A percentile compares a stretch with the other conserved stretches of the same genome.
phyloP scores from a whole-genome alignment of 2,888 invertebrate species.

The Aphodius sticticus region DNA sequence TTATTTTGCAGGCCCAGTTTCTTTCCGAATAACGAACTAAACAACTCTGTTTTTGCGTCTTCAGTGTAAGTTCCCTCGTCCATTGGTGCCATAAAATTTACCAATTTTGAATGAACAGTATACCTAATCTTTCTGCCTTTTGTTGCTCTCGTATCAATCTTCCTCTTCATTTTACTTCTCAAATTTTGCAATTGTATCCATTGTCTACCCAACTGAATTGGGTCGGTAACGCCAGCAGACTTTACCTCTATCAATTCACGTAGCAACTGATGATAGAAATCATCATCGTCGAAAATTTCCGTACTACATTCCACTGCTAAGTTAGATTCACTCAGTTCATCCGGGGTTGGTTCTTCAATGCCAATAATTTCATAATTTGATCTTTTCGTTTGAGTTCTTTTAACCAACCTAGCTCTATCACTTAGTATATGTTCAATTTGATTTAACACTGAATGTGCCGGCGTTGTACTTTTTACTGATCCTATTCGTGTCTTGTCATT shows the following conservation, averaged over 20 bases:
- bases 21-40: constrained; percentile 81
- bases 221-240: constrained; percentile 83
- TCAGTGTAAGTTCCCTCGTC: constrained; percentile 78
- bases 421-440: constrained; percentile 87
- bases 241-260: constrained; percentile 93
- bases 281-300: constrained; percentile 96
- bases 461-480: constrained; percentile 66
- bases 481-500: constrained; percentile 87
- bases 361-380: constrained; percentile 77
- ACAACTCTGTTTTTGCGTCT: constrained; percentile 81
- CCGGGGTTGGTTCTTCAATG: constrained; percentile 52
- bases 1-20: constrained; percentile 34
- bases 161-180: constrained; percentile 90
- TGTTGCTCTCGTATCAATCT: constrained; percentile 92
- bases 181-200: constrained; percentile 93
- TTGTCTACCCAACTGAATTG: constrained; percentile 85
- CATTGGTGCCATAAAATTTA: constrained; percentile 89
- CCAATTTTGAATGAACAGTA: constrained; percentile 82
- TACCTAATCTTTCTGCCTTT: constrained; percentile 93
- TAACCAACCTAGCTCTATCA: constrained; percentile 79
- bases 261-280: constrained; percentile 94
- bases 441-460: constrained; percentile 67
- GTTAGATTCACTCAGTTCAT: constrained; percentile 40
- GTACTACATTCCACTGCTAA: constrained; percentile 65
- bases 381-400: constrained; percentile 81